These are phyloP conservation scores for Calephelis nemesis DNA, from an alignment of 1,140 invertebrate species.

Conservation along the genomic window DNA sequence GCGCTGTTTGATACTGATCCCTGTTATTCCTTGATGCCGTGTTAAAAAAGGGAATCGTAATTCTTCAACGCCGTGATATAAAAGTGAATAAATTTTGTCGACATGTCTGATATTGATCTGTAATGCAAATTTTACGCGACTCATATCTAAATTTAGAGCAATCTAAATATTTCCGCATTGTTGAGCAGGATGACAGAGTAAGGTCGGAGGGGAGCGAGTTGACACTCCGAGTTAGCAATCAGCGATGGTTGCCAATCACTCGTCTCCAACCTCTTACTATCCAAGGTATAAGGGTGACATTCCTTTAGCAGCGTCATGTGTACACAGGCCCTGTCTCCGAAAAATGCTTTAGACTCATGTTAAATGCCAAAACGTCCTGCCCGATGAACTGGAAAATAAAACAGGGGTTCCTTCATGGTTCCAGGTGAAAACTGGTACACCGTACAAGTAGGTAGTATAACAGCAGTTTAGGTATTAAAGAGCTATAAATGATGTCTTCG, in stretches of 20 bases:
- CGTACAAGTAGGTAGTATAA: too few relatives aligned
- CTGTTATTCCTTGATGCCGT: too few relatives aligned
- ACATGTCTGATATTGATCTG: not conserved
- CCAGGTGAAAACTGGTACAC: too few relatives aligned
- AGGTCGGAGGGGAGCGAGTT: slow-evolving; percentile 22
- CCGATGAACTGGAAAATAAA: not conserved
- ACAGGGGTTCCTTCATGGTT: not conserved
- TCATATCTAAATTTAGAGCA: slow-evolving; percentile 9
- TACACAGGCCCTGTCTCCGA: slow-evolving; percentile 6
- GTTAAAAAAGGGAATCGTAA: too few relatives aligned
- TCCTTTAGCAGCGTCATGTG: not conserved
- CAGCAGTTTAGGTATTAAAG: too few relatives aligned
- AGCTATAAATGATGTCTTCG: too few relatives aligned
- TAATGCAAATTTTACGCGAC: not conserved
- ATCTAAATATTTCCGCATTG: slow-evolving; percentile 13
- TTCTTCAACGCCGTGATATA: too few relatives aligned
- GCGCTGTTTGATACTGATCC: too few relatives aligned
- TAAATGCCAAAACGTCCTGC: slow-evolving; percentile 11
- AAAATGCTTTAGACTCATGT: slow-evolving; percentile 13
- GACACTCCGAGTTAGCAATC: slow-evolving; percentile 35
- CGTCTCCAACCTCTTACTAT: not conserved
- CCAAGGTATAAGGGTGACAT: not conserved
- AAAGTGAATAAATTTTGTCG: not conserved
- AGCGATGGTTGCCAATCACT: slow-evolving; percentile 14
- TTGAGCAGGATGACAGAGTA: slow-evolving; percentile 1